Conservation (phyloP, 2,888 invertebrate species). For the Hymenopus coronatus region DNA sequence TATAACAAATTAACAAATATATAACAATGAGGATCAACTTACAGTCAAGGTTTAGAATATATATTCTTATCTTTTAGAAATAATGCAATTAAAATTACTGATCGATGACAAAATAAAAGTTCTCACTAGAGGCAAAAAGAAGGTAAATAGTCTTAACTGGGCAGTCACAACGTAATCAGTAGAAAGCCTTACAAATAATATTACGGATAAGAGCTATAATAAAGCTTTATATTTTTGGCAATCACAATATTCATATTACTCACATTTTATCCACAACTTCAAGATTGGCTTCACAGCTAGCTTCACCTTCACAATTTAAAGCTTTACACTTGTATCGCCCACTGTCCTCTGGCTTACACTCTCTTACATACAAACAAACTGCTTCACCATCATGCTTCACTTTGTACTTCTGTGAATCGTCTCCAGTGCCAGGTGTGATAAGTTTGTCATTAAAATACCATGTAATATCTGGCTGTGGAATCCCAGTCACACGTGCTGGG, state of each 20-base stretch:
- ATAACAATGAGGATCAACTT: no score
- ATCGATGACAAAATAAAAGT: no score
- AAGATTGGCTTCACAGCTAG: conserved; percentile 68
- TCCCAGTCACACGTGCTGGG: conserved; percentile 73
- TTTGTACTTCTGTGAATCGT: conserved; percentile 67
- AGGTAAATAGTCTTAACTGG: no score
- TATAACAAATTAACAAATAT: no score
- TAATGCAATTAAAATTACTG: no score
- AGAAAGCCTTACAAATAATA: no score
- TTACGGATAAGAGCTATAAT: no score
- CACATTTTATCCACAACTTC: conserved; percentile 82
- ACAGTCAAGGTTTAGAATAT: no score
- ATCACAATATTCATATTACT: conserved; percentile 43
- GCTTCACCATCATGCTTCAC: conserved; percentile 77
- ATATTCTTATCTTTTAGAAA: no score
- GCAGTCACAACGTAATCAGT: no score
- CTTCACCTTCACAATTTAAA: conserved; percentile 76
- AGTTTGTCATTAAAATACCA: conserved; percentile 85
- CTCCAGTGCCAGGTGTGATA: conserved; percentile 47
- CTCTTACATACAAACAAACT: conserved; percentile 70
- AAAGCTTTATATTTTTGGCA: neutral
- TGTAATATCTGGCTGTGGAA: conserved; percentile 77
- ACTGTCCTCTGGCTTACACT: conserved; percentile 64
- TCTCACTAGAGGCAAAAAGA: no score
- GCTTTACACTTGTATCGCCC: conserved; percentile 77